Evolutionary conservation across 2,113 vertebrate genomes (phyloP).

Genomic region (Cavia aperea): DNA sequence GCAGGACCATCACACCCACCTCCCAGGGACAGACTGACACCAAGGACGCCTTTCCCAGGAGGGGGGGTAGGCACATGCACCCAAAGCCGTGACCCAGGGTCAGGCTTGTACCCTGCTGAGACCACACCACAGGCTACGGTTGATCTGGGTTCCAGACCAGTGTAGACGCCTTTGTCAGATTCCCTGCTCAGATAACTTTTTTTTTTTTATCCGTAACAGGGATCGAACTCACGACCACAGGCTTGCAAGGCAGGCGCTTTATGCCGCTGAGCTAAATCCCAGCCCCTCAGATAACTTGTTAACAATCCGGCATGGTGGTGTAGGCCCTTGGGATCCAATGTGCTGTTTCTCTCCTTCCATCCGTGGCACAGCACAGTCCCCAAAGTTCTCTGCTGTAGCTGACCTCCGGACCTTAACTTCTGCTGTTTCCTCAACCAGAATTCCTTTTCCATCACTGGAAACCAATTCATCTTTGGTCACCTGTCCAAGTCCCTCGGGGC

Average conservation of each 20-base stretch:
- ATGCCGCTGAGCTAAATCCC: too few species aligned
- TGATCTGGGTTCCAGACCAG: background rate
- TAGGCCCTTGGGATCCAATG: background rate
- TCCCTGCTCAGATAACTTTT: accelerated
- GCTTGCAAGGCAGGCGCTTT: too few species aligned
- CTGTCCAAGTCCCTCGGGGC: background rate
- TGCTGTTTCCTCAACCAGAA: background rate
- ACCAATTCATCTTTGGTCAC: background rate
- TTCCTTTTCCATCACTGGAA: background rate
- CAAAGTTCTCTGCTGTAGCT: background rate
- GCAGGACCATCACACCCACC: background rate
- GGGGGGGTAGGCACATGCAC: too few species aligned
- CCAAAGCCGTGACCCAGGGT: background rate
- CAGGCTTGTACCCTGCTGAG: background rate
- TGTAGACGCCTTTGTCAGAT: background rate
- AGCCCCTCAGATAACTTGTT: accelerated
- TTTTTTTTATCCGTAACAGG: too few species aligned
- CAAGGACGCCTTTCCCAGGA: background rate
- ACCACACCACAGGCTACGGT: accelerated
- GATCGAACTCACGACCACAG: too few species aligned
- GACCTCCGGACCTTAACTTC: background rate
- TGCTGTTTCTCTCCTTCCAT: background rate
- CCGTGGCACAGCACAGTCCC: background rate
- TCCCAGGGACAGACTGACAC: background rate
- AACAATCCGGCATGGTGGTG: accelerated